These are phyloP conservation scores for Steatornis caripensis DNA, from an alignment of 2,113 vertebrate genomes.

Conservation along the genomic window DNA sequence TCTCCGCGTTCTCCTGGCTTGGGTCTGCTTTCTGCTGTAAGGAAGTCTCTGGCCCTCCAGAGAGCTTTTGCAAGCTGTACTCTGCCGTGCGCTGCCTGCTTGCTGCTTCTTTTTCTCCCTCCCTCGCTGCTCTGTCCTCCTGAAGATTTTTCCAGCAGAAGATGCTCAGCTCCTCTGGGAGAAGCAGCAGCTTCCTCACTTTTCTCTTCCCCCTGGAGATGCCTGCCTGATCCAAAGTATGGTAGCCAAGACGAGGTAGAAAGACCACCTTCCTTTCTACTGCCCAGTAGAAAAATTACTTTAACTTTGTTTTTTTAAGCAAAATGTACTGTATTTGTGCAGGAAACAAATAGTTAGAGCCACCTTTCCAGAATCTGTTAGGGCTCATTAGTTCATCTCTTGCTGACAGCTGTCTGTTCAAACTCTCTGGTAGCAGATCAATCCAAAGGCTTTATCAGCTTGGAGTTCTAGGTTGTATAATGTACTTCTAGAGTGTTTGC, in stretches of 20 bases:
- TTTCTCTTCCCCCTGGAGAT: not conserved
- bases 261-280: not conserved
- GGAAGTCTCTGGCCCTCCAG: not conserved
- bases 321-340: not conserved
- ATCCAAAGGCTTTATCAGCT: not conserved
- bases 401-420: not conserved
- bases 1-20: not conserved
- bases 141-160: not conserved
- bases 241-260: not conserved
- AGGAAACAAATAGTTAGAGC: not conserved
- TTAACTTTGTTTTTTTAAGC: not conserved
- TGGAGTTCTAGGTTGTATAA: not conserved
- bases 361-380: not conserved
- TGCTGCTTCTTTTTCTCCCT: not conserved
- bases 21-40: not conserved
- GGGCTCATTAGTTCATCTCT: not conserved
- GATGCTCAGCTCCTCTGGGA: not conserved
- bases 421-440: not conserved
- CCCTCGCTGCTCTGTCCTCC: not conserved
- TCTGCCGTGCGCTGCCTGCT: not conserved
- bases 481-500: not conserved
- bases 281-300: not conserved
- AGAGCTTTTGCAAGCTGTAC: not conserved
- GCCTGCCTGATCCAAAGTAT: not conserved
- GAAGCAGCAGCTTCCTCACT: not conserved